Percentiles rank a stretch among this genome's conserved stretches.
These are phyloP conservation scores for Agrotis exclamationis DNA, from an alignment of 2,888 invertebrate species.

Conservation along the genomic window DNA sequence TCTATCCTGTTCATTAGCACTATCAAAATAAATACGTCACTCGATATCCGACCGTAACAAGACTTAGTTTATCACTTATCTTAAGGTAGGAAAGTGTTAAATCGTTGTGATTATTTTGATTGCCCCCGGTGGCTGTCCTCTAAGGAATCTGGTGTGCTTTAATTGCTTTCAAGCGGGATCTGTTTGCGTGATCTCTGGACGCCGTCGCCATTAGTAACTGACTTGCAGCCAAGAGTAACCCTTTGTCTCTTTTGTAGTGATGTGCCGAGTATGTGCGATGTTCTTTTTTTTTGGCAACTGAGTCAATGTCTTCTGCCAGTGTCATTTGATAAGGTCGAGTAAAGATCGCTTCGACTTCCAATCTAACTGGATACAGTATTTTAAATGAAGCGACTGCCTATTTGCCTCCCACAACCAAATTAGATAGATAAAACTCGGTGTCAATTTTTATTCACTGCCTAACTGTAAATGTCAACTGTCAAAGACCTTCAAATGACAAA, in stretches of 20 bases:
- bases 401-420: too few species aligned
- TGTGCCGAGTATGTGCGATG: constrained; percentile 17
- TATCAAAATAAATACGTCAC: constrained; percentile 69
- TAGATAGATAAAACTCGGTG: too few species aligned
- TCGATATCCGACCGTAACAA: constrained; percentile 58
- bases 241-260: constrained; percentile 79
- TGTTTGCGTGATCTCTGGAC: constrained; percentile 66
- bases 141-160: constrained; percentile 82
- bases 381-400: too few species aligned
- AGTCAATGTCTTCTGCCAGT: too few species aligned
- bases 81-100: constrained; percentile 85
- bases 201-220: constrained; percentile 83
- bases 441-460: too few species aligned
- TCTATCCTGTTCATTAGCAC: constrained; percentile 66
- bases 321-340: not conserved
- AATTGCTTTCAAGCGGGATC: constrained; percentile 79
- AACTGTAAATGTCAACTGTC: too few species aligned
- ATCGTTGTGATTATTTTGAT: constrained; percentile 85
- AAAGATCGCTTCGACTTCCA: not conserved
- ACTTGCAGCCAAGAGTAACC: constrained; percentile 75
- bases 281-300: too few species aligned
- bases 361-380: too few species aligned
- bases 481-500: too few species aligned
- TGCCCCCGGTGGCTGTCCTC: constrained; percentile 79
- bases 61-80: constrained; percentile 79